Evolutionary conservation across 2,888 invertebrate genomes (phyloP).

Genomic region (Criorhina ranunculi): DNA sequence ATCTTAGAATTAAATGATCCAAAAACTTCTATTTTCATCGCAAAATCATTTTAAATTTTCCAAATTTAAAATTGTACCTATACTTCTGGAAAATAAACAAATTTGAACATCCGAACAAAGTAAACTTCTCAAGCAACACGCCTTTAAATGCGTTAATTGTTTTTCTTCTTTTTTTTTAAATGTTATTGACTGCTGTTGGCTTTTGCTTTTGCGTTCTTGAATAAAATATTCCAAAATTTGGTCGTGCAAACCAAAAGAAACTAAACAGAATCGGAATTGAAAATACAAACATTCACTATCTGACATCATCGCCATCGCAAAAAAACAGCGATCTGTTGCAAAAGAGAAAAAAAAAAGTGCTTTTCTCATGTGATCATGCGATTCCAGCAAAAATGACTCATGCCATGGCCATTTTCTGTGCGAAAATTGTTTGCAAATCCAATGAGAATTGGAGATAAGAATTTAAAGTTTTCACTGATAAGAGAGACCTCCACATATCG

Average conservation of each 20-base stretch:
- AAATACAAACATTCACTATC: conserved; percentile 49
- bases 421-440: conserved; percentile 23
- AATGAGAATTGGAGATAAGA: neutral
- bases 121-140: conserved; percentile 17
- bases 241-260: conserved; percentile 15
- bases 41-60: neutral
- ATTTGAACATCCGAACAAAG: conserved; percentile 23
- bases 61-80: neutral
- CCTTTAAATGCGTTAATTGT: conserved; percentile 43
- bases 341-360: conserved; percentile 9
- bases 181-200: conserved; percentile 14
- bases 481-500: conserved; percentile 21
- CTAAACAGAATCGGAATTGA: conserved; percentile 41
- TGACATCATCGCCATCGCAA: conserved; percentile 69
- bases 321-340: neutral
- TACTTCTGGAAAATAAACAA: conserved; percentile 13
- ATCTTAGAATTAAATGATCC: conserved; percentile 13
- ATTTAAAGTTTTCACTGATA: conserved; percentile 21
- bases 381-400: conserved; percentile 57
- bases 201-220: conserved; percentile 23
- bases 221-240: conserved; percentile 16
- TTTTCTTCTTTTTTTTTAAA: conserved; percentile 31
- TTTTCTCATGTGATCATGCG: conserved; percentile 54
- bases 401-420: conserved; percentile 22
- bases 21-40: neutral